Conservation (phyloP, 2,888 invertebrate genomes). For the Scaptomyza parva region DNA sequence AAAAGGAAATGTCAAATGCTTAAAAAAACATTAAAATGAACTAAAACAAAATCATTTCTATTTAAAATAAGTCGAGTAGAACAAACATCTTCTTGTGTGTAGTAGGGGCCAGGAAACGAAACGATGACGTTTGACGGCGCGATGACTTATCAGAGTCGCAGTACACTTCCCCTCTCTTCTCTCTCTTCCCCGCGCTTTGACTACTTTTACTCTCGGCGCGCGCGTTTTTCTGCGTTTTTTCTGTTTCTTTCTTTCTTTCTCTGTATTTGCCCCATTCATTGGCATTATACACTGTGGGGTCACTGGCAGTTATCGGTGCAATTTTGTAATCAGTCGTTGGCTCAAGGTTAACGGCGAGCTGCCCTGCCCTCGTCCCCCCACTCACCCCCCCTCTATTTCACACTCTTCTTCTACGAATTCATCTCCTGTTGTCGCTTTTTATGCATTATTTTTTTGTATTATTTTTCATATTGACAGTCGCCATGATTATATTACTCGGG, state of each 20-base stretch:
- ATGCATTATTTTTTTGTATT: neutral
- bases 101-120: conserved; percentile 33
- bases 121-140: conserved; percentile 33
- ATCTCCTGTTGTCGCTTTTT: conserved; percentile 6
- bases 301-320: conserved; percentile 83
- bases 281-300: conserved; percentile 59
- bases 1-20: conserved; percentile 16
- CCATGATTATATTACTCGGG: conserved; percentile 58
- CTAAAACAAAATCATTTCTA: conserved; percentile 10
- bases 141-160: conserved; percentile 49
- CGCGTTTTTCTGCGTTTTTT: conserved; percentile 1
- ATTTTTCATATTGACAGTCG: conserved; percentile 54
- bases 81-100: conserved; percentile 45
- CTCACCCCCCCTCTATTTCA: neutral
- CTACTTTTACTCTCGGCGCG: conserved; percentile 3
- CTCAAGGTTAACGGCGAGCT: conserved; percentile 77
- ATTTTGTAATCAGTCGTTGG: conserved; percentile 82
- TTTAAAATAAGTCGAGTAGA: conserved; percentile 5
- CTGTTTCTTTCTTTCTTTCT: neutral
- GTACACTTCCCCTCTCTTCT: neutral
- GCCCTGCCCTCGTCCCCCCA: neutral
- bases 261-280: conserved; percentile 36
- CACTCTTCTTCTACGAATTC: conserved; percentile 4
- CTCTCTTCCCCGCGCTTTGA: neutral
- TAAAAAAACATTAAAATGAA: neutral